Conservation (phyloP, 2,113 vertebrate species). For the Micronycteris hirsuta region DNA sequence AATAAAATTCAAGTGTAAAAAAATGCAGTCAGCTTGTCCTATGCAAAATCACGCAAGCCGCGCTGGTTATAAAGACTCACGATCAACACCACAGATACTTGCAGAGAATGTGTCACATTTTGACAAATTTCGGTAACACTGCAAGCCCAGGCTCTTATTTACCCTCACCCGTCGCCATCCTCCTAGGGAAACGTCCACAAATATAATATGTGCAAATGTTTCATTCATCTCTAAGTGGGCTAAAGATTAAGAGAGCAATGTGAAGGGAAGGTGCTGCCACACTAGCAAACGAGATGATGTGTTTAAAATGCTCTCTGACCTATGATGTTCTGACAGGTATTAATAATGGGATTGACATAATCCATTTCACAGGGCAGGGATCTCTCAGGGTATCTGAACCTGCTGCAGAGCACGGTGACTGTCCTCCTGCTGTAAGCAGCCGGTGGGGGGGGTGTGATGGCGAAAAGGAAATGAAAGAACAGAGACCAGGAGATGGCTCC, state of each 20-base stretch:
- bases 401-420: neutral
- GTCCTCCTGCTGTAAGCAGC: neutral
- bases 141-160: neutral
- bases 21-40: neutral
- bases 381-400: neutral
- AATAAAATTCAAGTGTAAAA: neutral
- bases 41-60: neutral
- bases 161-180: no score
- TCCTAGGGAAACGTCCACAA: neutral
- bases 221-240: neutral
- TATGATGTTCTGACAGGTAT: neutral
- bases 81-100: neutral
- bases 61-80: neutral
- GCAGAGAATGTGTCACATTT: neutral
- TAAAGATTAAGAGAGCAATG: neutral
- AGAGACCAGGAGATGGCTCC: neutral
- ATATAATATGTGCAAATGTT: neutral
- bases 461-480: neutral
- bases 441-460: neutral
- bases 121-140: neutral
- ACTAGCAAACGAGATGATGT: neutral
- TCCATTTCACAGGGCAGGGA: neutral
- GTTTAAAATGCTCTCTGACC: neutral
- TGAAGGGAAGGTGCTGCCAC: neutral
- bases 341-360: neutral